phyloP scores from a whole-genome alignment of 2,888 invertebrate genomes.

The Dascillus cervinus region DNA sequence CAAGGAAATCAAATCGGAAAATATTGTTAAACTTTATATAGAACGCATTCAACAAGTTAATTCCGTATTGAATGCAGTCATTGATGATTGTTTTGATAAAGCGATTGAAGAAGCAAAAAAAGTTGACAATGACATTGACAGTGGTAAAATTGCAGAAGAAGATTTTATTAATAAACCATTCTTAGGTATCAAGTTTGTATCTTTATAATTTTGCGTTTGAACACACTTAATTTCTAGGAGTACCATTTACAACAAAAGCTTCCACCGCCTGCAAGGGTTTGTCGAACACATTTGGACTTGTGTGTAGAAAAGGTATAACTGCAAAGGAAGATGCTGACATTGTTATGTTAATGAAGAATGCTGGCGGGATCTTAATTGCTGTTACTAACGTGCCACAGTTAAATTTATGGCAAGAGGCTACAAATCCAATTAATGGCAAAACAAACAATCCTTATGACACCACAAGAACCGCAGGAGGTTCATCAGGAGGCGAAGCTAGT shows the following conservation, averaged over 20 bases:
- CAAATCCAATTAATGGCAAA: constrained; percentile 81
- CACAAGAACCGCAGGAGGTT: constrained; percentile 81
- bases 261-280: constrained; percentile 72
- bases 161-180: constrained; percentile 69
- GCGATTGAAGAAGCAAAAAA: constrained; percentile 71
- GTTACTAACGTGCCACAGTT: constrained; percentile 88
- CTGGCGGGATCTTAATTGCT: constrained; percentile 79
- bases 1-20: constrained; percentile 55
- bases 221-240: constrained; percentile 48
- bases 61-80: constrained; percentile 70
- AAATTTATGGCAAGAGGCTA: constrained; percentile 86
- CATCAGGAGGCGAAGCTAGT: constrained; percentile 82
- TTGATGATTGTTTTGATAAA: constrained; percentile 69
- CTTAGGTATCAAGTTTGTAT: too few species aligned
- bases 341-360: constrained; percentile 60
- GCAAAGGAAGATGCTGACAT: constrained; percentile 72
- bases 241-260: constrained; percentile 91
- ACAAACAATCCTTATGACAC: constrained; percentile 89
- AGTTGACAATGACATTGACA: constrained; percentile 61
- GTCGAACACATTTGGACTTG: constrained; percentile 60
- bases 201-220: too few species aligned
- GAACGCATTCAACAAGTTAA: constrained; percentile 70
- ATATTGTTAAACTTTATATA: constrained; percentile 66
- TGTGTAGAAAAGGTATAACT: constrained; percentile 51
- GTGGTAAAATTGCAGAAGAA: constrained; percentile 50